Evolutionary conservation across 1,140 invertebrate species (phyloP).

Genomic region (Drosophila kurseongensis): DNA sequence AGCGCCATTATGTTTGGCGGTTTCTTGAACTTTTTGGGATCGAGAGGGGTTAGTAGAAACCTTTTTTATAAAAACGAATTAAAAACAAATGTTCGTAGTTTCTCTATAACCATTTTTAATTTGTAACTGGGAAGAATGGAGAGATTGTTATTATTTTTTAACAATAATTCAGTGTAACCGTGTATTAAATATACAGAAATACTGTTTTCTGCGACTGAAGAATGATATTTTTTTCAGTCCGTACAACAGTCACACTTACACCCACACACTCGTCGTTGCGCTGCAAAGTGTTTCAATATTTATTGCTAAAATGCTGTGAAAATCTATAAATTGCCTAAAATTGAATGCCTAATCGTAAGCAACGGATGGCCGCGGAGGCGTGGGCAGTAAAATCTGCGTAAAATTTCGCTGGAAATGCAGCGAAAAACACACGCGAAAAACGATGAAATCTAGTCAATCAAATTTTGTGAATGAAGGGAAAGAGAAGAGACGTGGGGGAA

Average conservation of each 20-base stretch:
- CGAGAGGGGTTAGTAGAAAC: too few relatives aligned
- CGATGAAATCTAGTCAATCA: conserved; percentile 73
- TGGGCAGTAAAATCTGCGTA: conserved; percentile 19
- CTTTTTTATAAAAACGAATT: too few relatives aligned
- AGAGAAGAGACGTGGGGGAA: conserved; percentile 45
- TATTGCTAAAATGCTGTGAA: conserved; percentile 64
- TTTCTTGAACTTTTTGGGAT: too few relatives aligned
- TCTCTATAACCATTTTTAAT: too few relatives aligned
- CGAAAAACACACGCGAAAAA: conserved; percentile 55
- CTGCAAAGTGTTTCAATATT: conserved; percentile 51
- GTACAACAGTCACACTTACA: conserved; percentile 8
- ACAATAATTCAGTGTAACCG: not conserved
- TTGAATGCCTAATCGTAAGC: conserved; percentile 30
- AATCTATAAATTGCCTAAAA: conserved; percentile 22
- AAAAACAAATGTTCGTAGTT: too few relatives aligned
- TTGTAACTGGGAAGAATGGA: too few relatives aligned
- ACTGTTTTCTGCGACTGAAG: too few relatives aligned
- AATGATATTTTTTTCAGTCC: not conserved
- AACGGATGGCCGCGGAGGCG: conserved; percentile 15
- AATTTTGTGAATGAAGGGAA: conserved; percentile 59
- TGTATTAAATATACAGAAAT: not conserved
- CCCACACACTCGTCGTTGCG: conserved; percentile 40
- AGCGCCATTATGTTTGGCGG: too few relatives aligned
- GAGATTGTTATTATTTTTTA: too few relatives aligned
- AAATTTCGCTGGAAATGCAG: conserved; percentile 27